A percentile compares a stretch with the other conserved stretches of the same genome.
Conservation (phyloP, 2,797 vertebrate species). For the Alca torda region DNA sequence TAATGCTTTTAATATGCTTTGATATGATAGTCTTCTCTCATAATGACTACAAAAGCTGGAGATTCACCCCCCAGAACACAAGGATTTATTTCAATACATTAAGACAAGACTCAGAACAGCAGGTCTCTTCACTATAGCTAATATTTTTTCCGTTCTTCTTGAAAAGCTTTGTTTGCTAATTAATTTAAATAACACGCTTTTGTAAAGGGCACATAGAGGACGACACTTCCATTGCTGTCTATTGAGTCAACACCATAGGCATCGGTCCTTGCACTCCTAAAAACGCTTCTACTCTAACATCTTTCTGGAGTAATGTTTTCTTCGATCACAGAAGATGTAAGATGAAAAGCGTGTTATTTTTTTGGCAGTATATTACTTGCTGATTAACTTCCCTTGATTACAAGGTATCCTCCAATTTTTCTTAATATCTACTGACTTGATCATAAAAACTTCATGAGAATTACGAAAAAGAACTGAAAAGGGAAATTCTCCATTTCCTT, state of each 20-base stretch:
- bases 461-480: not conserved
- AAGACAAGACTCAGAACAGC: not conserved
- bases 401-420: not conserved
- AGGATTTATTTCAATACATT: not conserved
- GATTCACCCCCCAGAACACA: not conserved
- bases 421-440: not conserved
- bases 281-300: too few relatives aligned
- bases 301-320: too few relatives aligned
- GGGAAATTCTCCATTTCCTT: not conserved
- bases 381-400: not conserved
- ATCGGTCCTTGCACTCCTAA: too few relatives aligned
- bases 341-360: too few relatives aligned
- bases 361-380: not conserved
- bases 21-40: not conserved
- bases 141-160: not conserved
- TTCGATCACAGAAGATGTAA: too few relatives aligned
- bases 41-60: conserved; percentile 11
- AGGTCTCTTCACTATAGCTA: not conserved
- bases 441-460: not conserved
- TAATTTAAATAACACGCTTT: not conserved
- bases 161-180: not conserved
- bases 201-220: too few relatives aligned
- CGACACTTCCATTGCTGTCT: too few relatives aligned
- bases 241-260: too few relatives aligned
- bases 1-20: conserved; percentile 14